phyloP scores from a whole-genome alignment of 2,113 vertebrate species.

The Pachypanchax playfairii region DNA sequence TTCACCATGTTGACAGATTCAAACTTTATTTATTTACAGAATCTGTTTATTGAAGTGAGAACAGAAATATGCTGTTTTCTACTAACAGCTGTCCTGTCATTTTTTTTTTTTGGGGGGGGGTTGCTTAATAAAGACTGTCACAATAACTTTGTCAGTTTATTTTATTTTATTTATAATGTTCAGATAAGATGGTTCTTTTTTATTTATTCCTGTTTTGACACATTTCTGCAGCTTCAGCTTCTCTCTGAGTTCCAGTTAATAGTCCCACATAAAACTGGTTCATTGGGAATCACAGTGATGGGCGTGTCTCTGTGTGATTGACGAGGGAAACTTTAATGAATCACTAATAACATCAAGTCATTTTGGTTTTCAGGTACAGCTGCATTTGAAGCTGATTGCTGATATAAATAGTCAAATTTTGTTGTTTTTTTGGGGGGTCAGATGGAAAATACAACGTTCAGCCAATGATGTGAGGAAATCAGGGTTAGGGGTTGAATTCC shows the following conservation, averaged over 20 bases:
- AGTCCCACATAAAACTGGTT: no score
- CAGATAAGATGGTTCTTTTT: neutral
- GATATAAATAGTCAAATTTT: no score
- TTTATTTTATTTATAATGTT: neutral
- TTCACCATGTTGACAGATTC: conserved; percentile 21
- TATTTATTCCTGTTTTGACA: no score
- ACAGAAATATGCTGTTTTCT: conserved; percentile 49
- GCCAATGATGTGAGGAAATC: neutral
- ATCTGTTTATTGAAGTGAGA: conserved; percentile 26
- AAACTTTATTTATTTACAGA: conserved; percentile 68
- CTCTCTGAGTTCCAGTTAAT: no score
- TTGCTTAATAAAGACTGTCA: conserved; percentile 71
- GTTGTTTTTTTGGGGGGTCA: neutral
- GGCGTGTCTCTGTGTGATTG: no score
- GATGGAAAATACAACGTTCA: neutral
- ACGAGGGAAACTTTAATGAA: no score
- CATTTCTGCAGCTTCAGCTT: no score
- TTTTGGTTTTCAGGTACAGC: no score
- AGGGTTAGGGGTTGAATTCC: neutral
- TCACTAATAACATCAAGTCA: no score
- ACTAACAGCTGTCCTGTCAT: conserved; percentile 29
- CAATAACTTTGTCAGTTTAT: conserved; percentile 14
- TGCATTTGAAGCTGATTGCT: no score
- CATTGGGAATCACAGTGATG: neutral
- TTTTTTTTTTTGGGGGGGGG: conserved; percentile 26